A percentile compares a stretch with the other conserved stretches of the same genome.
phyloP scores from a whole-genome alignment of 2,888 invertebrate species.

The Mystacides longicornis region DNA sequence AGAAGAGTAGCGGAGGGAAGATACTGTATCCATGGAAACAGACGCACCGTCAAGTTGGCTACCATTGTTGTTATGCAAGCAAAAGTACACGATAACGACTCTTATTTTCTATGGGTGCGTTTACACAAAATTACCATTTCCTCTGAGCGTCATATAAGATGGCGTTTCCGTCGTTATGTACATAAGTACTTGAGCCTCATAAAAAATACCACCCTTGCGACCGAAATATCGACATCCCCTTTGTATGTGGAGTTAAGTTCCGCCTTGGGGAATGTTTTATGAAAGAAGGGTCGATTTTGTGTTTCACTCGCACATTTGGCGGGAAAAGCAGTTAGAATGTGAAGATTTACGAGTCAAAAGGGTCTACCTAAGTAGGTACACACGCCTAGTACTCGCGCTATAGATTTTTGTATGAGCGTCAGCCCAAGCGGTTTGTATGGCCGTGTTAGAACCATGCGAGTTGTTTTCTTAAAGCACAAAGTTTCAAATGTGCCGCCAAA shows the following conservation, averaged over 20 bases:
- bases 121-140: slow-evolving; percentile 15
- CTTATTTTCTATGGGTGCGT: slow-evolving; percentile 17
- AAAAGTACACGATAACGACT: slow-evolving; percentile 15
- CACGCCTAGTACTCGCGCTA: too few relatives aligned
- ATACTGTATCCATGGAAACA: slow-evolving; percentile 19
- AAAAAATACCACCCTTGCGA: neutral
- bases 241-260: neutral
- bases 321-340: neutral
- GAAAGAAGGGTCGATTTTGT: neutral
- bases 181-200: neutral
- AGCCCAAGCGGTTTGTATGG: neutral
- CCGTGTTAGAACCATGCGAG: slow-evolving; percentile 2
- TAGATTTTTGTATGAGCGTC: too few relatives aligned
- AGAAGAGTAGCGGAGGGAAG: too few relatives aligned
- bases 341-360: slow-evolving; percentile 1
- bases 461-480: slow-evolving; percentile 5
- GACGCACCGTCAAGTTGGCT: slow-evolving; percentile 10
- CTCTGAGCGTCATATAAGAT: slow-evolving; percentile 19
- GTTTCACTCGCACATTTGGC: neutral
- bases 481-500: slow-evolving; percentile 23
- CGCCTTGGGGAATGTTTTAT: neutral
- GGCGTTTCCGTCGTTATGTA: slow-evolving; percentile 7
- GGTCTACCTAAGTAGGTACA: neutral
- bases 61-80: slow-evolving; percentile 16
- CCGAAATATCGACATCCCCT: neutral